These are phyloP conservation scores for Zelleria hepariella DNA, from an alignment of 2,888 invertebrate species.

Conservation along the genomic window DNA sequence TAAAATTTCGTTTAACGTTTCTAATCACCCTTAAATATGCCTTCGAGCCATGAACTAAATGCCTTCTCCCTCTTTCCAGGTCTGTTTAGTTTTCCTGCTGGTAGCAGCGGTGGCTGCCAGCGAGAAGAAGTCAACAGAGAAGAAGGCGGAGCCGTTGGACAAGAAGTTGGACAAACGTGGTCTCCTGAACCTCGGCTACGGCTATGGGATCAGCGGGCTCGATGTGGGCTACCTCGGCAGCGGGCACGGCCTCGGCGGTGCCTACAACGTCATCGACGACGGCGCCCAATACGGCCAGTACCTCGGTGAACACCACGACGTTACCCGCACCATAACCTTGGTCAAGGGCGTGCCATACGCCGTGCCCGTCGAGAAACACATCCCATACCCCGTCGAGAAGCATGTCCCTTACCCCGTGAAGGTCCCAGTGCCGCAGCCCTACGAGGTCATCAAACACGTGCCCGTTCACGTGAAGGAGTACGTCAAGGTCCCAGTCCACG, in stretches of 20 bases:
- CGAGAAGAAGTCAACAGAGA: constrained; percentile 73
- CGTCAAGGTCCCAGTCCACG: constrained; percentile 84
- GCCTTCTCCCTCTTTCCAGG: constrained; percentile 54
- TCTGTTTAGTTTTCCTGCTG: constrained; percentile 82
- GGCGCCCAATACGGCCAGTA: constrained; percentile 34
- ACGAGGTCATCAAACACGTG: constrained; percentile 78
- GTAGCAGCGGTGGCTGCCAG: constrained; percentile 80
- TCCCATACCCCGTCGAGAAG: constrained; percentile 77
- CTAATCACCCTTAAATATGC: too few species aligned
- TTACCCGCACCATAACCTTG: constrained; percentile 76
- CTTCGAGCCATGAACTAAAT: neutral
- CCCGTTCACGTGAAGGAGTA: constrained; percentile 83
- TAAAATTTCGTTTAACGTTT: too few species aligned
- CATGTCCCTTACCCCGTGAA: constrained; percentile 78
- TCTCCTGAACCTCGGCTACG: constrained; percentile 83
- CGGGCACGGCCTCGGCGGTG: constrained; percentile 71
- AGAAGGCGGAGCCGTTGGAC: constrained; percentile 73
- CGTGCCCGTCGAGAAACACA: constrained; percentile 75
- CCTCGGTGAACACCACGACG: constrained; percentile 56
- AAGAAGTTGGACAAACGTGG: constrained; percentile 89
- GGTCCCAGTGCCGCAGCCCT: constrained; percentile 79
- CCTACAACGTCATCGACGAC: constrained; percentile 55
- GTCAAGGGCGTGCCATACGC: constrained; percentile 77
- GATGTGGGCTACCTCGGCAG: constrained; percentile 80
- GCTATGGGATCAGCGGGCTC: constrained; percentile 82